A percentile compares a stretch with the other conserved stretches of the same genome.
Conservation (phyloP, 2,113 vertebrate species). For the Oreochromis spilurus region DNA sequence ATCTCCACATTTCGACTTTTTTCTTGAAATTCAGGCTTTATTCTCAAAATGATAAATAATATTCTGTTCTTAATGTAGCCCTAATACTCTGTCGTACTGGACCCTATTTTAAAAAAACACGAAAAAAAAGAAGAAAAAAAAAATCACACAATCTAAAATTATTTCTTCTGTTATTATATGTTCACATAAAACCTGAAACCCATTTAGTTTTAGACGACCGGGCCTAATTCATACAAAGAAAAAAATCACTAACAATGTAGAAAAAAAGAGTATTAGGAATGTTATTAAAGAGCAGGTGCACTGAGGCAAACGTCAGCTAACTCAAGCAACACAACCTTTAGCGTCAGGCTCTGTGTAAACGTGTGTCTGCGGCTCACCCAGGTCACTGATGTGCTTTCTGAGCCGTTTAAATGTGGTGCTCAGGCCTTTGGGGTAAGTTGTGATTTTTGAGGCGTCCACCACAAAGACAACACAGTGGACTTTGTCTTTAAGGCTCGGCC, state of each 20-base stretch:
- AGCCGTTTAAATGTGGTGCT: conserved; percentile 51
- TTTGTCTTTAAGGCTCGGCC: conserved; percentile 47
- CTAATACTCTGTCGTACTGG: fast-evolving
- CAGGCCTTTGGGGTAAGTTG: conserved; percentile 40
- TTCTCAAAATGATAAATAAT: not conserved
- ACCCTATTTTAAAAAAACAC: not conserved
- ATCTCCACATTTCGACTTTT: fast-evolving
- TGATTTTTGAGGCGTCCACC: conserved; percentile 53
- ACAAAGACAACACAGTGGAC: conserved; percentile 74
- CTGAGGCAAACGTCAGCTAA: not conserved
- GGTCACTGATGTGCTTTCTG: conserved; percentile 65
- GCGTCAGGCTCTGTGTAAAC: not conserved
- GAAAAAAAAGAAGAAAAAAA: not conserved
- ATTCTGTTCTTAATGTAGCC: fast-evolving
- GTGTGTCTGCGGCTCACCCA: conserved; percentile 54
- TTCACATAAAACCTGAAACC: not conserved
- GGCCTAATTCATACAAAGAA: not conserved
- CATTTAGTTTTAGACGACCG: not conserved
- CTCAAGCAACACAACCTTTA: not conserved
- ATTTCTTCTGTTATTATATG: not conserved
- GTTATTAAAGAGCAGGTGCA: not conserved
- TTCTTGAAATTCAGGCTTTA: not conserved
- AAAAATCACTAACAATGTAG: not conserved
- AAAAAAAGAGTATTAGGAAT: not conserved
- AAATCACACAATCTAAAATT: not conserved